Evolutionary conservation across 2,113 vertebrate genomes (phyloP).

Genomic region (Callocephalon fimbriatum): DNA sequence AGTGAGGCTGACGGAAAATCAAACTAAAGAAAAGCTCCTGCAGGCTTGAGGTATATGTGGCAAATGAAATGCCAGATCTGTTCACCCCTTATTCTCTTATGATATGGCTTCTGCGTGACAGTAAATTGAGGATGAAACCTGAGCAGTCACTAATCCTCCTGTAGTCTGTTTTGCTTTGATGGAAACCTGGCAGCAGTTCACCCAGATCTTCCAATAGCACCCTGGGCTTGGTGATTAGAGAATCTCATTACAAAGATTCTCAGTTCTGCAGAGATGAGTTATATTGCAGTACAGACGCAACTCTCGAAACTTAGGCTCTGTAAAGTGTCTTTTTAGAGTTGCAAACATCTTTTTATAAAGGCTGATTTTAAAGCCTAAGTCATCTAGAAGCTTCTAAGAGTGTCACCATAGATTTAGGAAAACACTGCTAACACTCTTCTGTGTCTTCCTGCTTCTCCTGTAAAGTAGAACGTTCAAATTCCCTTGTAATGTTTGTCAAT

Average conservation of each 20-base stretch:
- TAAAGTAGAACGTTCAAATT: neutral
- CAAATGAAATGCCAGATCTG: rapidly evolving
- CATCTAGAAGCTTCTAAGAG: neutral
- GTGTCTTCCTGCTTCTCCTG: neutral
- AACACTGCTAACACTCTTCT: neutral
- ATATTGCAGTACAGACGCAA: neutral
- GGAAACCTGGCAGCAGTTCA: neutral
- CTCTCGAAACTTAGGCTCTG: neutral
- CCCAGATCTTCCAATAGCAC: neutral
- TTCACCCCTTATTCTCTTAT: neutral
- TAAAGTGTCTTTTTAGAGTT: neutral
- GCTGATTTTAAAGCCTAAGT: neutral
- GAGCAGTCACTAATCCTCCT: neutral
- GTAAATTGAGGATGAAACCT: neutral
- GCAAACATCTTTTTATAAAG: neutral
- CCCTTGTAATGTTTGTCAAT: neutral
- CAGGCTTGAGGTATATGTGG: neutral
- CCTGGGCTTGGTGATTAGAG: neutral
- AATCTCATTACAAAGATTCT: neutral
- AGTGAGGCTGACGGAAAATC: neutral
- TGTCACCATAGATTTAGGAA: neutral
- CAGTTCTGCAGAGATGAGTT: neutral
- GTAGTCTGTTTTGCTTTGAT: neutral
- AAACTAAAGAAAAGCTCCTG: neutral
- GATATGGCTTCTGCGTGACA: neutral